These are phyloP conservation scores for Hozukius guyotensis DNA, from an alignment of 2,797 vertebrate genomes.

Conservation along the genomic window DNA sequence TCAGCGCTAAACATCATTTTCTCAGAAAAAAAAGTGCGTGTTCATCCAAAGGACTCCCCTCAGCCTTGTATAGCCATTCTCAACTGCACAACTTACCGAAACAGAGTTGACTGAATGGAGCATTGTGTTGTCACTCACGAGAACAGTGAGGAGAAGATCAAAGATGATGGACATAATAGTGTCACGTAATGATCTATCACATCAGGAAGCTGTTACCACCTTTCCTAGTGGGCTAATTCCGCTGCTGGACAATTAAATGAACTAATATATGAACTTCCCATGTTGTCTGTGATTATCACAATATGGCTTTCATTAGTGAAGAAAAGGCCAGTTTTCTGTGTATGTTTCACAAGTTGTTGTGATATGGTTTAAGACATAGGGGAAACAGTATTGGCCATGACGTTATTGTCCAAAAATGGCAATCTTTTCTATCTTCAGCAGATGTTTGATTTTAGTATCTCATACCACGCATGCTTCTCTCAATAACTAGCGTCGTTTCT, in stretches of 20 bases:
- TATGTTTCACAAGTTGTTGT: conserved; percentile 10
- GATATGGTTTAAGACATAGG: conserved; percentile 18
- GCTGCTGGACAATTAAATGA: background rate
- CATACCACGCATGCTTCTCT: conserved; percentile 50
- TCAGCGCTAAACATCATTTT: conserved; percentile 74
- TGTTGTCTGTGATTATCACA: conserved; percentile 9
- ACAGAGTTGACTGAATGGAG: conserved; percentile 44
- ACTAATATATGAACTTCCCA: background rate
- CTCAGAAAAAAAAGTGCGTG: conserved; percentile 57
- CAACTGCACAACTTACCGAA: conserved; percentile 55
- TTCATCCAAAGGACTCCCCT: conserved; percentile 55
- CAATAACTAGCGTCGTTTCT: conserved; percentile 30
- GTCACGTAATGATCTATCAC: conserved; percentile 29
- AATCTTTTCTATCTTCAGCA: conserved; percentile 10
- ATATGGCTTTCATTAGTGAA: background rate
- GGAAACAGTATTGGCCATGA: background rate
- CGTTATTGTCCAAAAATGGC: conserved; percentile 21
- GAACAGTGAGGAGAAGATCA: conserved; percentile 55
- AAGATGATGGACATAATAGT: conserved; percentile 55
- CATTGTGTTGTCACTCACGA: conserved; percentile 64
- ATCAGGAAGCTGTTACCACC: conserved; percentile 32
- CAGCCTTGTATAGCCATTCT: conserved; percentile 25
- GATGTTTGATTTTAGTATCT: conserved; percentile 28
- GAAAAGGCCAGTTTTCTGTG: background rate
- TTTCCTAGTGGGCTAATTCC: conserved; percentile 3